These are phyloP conservation scores for Oncopodura yosiiana DNA, from an alignment of 1,140 invertebrate species.

Conservation along the genomic window DNA sequence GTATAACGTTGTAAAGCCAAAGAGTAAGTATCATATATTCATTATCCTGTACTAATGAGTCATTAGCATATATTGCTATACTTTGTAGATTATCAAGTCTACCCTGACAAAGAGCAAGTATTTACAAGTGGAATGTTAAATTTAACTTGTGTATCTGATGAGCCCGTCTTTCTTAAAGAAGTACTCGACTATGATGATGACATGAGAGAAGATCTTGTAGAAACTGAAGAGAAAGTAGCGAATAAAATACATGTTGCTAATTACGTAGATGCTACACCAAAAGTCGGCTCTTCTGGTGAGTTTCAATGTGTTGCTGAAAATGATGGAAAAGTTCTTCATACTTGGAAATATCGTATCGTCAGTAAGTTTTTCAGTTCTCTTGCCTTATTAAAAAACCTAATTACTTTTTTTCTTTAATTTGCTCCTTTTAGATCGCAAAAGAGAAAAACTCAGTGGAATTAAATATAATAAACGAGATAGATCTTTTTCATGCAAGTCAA, in stretches of 20 bases:
- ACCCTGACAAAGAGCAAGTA: conserved; percentile 7
- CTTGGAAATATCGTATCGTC: conserved; percentile 25
- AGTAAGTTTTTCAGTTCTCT: conserved; percentile 11
- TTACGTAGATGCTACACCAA: conserved; percentile 15
- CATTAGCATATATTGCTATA: background rate
- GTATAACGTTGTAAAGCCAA: conserved; percentile 17
- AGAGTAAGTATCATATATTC: background rate
- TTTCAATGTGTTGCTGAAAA: conserved; percentile 24
- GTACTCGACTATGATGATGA: conserved; percentile 6
- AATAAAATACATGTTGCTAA: conserved; percentile 19
- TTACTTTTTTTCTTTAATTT: background rate
- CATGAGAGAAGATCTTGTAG: conserved; percentile 12
- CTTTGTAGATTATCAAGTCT: conserved; percentile 6
- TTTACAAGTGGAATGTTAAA: conserved; percentile 14
- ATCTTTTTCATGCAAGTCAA: conserved; percentile 19
- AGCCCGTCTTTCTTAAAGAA: conserved; percentile 19
- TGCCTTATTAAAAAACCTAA: background rate
- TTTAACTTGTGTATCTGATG: conserved; percentile 23
- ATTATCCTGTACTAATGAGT: no score
- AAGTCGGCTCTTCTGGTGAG: conserved; percentile 11
- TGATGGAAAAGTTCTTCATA: conserved; percentile 17
- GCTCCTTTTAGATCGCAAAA: background rate
- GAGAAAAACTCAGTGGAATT: conserved; percentile 19
- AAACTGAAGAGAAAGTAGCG: conserved; percentile 20
- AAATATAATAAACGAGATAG: conserved; percentile 20